Conservation (phyloP, 2,797 vertebrate species). For the Pempheris klunzingeri region DNA sequence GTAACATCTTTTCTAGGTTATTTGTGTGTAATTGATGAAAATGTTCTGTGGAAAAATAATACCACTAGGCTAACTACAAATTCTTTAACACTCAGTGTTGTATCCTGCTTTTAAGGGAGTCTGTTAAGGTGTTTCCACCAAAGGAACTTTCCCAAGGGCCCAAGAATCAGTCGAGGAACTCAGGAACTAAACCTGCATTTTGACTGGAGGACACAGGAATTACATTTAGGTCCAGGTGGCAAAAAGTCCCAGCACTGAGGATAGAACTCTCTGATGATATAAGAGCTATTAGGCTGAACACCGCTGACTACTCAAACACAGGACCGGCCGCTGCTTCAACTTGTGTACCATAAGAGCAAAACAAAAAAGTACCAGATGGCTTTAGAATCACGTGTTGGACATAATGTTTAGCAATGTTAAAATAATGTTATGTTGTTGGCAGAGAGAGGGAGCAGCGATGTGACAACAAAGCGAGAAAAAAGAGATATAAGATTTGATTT, state of each 20-base stretch:
- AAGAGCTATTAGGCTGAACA: neutral
- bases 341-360: too few relatives aligned
- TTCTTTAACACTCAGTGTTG: neutral
- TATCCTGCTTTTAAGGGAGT: neutral
- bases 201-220: neutral
- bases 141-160: neutral
- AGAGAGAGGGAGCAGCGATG: neutral
- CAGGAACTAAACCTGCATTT: constrained; percentile 4
- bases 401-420: neutral
- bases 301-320: neutral
- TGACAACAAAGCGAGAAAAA: neutral
- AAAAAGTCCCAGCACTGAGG: neutral
- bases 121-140: neutral
- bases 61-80: constrained; percentile 26
- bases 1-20: neutral
- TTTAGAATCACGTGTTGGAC: too few relatives aligned
- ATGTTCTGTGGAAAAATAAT: neutral
- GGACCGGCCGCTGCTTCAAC: too few relatives aligned
- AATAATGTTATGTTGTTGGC: neutral
- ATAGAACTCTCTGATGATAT: neutral
- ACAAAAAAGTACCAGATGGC: neutral
- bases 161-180: constrained; percentile 4
- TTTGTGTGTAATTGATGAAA: constrained; percentile 3
- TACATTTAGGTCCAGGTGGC: neutral
- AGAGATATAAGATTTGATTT: neutral